A percentile compares a stretch with the other conserved stretches of the same genome.
phyloP scores from a whole-genome alignment of 2,113 vertebrate species.

The Craseonycteris thonglongyai region DNA sequence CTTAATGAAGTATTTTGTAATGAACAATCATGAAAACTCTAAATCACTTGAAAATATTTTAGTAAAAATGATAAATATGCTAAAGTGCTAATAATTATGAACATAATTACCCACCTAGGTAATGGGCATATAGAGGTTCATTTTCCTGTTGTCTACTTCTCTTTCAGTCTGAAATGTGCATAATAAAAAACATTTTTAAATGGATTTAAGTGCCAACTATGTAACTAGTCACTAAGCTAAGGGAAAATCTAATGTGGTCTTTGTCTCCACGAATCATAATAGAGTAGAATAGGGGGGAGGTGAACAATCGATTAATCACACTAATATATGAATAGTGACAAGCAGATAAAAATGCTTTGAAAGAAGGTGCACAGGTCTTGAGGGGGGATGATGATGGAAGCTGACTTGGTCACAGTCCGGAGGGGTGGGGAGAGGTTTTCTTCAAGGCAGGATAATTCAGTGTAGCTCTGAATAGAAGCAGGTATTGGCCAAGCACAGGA shows the following conservation, averaged over 20 bases:
- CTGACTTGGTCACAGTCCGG: neutral
- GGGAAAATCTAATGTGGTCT: neutral
- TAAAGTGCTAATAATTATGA: neutral
- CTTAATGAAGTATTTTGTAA: neutral
- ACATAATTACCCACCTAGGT: neutral
- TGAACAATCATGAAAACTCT: neutral
- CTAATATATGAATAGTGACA: neutral
- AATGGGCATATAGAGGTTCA: neutral
- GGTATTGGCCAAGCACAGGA: neutral
- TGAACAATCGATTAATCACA: neutral
- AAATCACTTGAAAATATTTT: conserved; percentile 5
- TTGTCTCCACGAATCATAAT: neutral
- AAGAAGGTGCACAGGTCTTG: neutral
- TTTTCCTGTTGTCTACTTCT: neutral
- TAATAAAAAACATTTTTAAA: neutral
- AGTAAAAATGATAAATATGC: neutral
- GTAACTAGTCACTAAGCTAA: neutral
- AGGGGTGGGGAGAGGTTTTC: neutral
- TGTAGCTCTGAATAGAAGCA: neutral
- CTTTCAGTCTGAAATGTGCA: neutral
- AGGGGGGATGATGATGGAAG: neutral
- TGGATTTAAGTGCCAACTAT: neutral
- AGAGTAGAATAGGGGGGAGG: neutral
- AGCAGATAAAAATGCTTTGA: neutral
- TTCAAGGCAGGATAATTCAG: neutral